A percentile compares a stretch with the other conserved stretches of the same genome.
These are phyloP conservation scores for Hydrozoanthus tunicans DNA, from an alignment of 64 coral and sea anemone species.

Conservation along the genomic window DNA sequence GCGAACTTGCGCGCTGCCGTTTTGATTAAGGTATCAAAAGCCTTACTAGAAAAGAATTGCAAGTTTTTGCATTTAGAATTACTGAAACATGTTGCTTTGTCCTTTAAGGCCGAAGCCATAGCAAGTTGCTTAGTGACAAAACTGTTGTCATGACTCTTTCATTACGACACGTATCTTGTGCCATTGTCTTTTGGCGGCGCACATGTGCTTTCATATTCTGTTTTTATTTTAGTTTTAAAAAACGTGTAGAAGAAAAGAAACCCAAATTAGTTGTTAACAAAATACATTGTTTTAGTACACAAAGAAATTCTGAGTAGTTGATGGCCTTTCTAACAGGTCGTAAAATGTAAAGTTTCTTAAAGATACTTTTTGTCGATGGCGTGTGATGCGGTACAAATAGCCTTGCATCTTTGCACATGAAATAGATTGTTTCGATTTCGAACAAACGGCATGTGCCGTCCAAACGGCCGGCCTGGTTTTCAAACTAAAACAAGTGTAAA, in stretches of 20 bases:
- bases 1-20: background rate
- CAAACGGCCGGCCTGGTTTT: constrained; percentile 11
- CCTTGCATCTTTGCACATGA: background rate
- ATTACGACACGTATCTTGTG: background rate
- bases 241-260: background rate
- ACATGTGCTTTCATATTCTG: background rate
- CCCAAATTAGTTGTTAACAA: constrained; percentile 13
- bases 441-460: constrained; percentile 32
- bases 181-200: background rate
- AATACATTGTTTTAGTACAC: background rate
- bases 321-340: background rate
- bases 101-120: constrained; percentile 5
- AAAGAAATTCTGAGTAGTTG: background rate
- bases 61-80: constrained; percentile 17
- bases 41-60: background rate
- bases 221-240: background rate
- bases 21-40: background rate
- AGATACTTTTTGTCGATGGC: background rate
- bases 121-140: background rate
- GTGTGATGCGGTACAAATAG: background rate
- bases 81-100: constrained; percentile 29
- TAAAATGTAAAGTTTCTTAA: background rate
- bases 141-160: background rate
- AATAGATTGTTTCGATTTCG: background rate
- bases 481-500: background rate